Evolutionary conservation across 1,140 invertebrate genomes (phyloP), one percentile per base, ranked within the genome.

Genomic region (Holotrichia oblita): DNA sequence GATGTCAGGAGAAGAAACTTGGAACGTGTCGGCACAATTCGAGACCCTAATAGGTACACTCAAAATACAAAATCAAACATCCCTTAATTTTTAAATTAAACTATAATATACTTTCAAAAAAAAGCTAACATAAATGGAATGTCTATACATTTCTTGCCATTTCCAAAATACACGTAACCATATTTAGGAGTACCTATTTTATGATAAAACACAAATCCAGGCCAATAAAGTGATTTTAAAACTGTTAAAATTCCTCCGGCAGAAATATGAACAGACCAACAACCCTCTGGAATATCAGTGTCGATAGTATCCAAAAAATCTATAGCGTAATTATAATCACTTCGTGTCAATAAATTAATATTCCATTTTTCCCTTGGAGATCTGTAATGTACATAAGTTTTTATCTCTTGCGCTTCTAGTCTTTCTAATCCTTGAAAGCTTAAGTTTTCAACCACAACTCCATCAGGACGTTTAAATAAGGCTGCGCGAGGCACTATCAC

Each of bases 251-350:
- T 89, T 34, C 91, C 89, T 20, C 87, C 88, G n/a, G 89, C 86
- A 10, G 90, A 88, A 40, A 93, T 80, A 61, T 93, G 91, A 14
- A 92, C 77, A 79, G 86, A 89, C 92, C 93, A 94, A 80, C 90
- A 92, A 3, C 89, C 91, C 81, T 87, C 86, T 0, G 93, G 93
- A 17, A 91, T 88, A 81, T 93, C 92, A 79, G 87, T 86, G 78
- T 93, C 92, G 14, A 94, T 90, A 0, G 92, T 90, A 83, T 95
- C 94, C 41, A 95, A 85, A 84, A 95, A 95, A 85, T 95, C 94
- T 77, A 93, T 88, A 6, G 93, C 90, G 80, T 93, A 94, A 86
- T 94, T 94, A 80, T 95, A 95, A 86, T 95, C 93, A 61, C 88
- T 87, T 78, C 92, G 89, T 0, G 90, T 93, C 0, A 93, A 86